Evolutionary conservation across 2,113 vertebrate genomes (phyloP).

Genomic region (Neogobius melanostomus): DNA sequence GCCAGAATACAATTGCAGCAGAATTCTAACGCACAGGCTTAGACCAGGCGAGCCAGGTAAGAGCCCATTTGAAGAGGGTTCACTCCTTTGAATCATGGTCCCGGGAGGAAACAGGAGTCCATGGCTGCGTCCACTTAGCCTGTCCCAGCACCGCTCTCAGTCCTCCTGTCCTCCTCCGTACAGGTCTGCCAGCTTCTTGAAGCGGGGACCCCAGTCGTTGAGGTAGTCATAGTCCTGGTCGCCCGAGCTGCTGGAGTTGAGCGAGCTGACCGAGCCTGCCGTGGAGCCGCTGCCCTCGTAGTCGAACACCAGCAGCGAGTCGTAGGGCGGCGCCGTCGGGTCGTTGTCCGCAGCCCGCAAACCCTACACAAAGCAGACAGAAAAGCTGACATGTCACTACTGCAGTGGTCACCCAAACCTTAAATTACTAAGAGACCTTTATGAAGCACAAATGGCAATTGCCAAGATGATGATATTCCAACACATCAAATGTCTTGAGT

Average conservation of each 20-base stretch:
- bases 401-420: too few relatives aligned
- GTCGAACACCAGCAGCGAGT: conserved; percentile 95
- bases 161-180: conserved; percentile 93
- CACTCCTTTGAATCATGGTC: conserved; percentile 38
- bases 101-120: conserved; percentile 27
- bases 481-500: too few relatives aligned
- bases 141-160: conserved; percentile 68
- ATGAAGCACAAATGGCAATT: too few relatives aligned
- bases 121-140: conserved; percentile 10
- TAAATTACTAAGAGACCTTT: too few relatives aligned
- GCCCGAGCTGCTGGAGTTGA: conserved; percentile 89
- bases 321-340: conserved; percentile 93
- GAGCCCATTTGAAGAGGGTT: conserved; percentile 42
- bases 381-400: neutral
- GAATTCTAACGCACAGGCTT: conserved; percentile 46
- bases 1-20: conserved; percentile 72
- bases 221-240: conserved; percentile 96
- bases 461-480: too few relatives aligned
- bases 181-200: conserved; percentile 95
- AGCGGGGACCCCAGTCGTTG: conserved; percentile 93
- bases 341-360: conserved; percentile 91
- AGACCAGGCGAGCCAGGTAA: conserved; percentile 26
- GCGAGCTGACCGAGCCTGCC: conserved; percentile 92
- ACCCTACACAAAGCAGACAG: conserved; percentile 74
- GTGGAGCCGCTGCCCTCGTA: conserved; percentile 96